phyloP scores from a whole-genome alignment of 2,113 vertebrate species.

The Limanda limanda region DNA sequence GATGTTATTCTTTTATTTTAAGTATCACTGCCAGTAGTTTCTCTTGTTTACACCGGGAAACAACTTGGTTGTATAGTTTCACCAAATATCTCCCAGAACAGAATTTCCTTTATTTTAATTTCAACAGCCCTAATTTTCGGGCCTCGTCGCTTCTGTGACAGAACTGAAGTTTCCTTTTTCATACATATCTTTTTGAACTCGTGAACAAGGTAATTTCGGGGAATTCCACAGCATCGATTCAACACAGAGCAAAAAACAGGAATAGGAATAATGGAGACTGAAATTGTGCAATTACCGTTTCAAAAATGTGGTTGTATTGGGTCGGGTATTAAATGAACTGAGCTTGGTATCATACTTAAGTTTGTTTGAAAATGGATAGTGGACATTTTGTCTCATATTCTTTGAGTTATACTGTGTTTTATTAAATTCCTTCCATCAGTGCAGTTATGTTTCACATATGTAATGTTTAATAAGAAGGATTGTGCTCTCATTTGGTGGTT shows the following conservation, averaged over 20 bases:
- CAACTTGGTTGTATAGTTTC: not conserved
- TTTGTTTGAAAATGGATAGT: too few relatives aligned
- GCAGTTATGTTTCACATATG: too few relatives aligned
- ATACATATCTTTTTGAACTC: not conserved
- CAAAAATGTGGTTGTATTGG: not conserved
- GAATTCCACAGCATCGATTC: not conserved
- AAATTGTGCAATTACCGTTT: not conserved
- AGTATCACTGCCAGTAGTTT: constrained; percentile 1
- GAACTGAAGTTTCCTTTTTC: not conserved
- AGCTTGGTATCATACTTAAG: too few relatives aligned
- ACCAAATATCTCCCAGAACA: not conserved
- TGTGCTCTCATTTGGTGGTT: too few relatives aligned
- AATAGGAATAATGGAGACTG: not conserved
- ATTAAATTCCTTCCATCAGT: too few relatives aligned
- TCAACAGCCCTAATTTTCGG: not conserved
- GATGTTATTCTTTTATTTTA: constrained; percentile 7
- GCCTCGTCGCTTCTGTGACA: not conserved
- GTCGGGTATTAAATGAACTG: not conserved
- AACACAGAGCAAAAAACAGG: not conserved
- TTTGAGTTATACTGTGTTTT: too few relatives aligned
- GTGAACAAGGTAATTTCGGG: not conserved
- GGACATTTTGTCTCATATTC: too few relatives aligned
- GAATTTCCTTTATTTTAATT: not conserved
- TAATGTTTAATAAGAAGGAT: too few relatives aligned
- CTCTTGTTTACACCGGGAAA: constrained; percentile 17